These are phyloP conservation scores for Ciconia nigra DNA, from an alignment of 2,797 vertebrate species.

Conservation along the genomic window DNA sequence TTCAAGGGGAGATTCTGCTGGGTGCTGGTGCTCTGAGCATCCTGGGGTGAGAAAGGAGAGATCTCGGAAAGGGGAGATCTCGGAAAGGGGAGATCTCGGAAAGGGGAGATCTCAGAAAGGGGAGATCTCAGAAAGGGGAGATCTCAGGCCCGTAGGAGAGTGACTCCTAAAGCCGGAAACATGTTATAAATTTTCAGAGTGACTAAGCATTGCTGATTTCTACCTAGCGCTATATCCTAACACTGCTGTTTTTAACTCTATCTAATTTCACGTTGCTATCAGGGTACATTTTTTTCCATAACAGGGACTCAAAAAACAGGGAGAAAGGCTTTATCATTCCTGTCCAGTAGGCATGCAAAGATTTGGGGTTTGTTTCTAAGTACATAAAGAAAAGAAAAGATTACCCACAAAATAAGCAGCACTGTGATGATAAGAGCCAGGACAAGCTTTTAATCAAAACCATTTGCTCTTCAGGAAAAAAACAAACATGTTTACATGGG, in stretches of 20 bases:
- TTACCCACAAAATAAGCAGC: background rate
- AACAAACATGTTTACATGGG: background rate
- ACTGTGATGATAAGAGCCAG: background rate
- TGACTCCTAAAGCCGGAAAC: background rate
- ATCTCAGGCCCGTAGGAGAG: background rate
- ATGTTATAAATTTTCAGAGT: background rate
- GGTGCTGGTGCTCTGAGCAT: background rate
- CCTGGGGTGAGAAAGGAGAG: background rate
- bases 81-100: background rate
- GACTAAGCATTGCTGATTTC: background rate
- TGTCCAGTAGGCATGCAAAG: background rate
- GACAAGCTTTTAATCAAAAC: background rate
- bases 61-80: background rate
- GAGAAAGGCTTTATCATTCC: background rate
- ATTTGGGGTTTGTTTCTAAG: background rate
- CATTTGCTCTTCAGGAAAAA: background rate
- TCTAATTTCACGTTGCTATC: background rate
- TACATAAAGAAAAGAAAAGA: background rate
- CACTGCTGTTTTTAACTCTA: background rate
- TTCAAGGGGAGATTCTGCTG: background rate
- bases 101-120: background rate
- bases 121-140: too few relatives aligned
- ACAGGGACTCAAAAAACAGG: background rate
- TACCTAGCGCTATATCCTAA: background rate
- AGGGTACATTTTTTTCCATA: rapidly evolving